Evolutionary conservation across 2,888 invertebrate genomes (phyloP), one percentile per base, ranked within the genome.

Genomic region (Scelioninae gen. 2): DNA sequence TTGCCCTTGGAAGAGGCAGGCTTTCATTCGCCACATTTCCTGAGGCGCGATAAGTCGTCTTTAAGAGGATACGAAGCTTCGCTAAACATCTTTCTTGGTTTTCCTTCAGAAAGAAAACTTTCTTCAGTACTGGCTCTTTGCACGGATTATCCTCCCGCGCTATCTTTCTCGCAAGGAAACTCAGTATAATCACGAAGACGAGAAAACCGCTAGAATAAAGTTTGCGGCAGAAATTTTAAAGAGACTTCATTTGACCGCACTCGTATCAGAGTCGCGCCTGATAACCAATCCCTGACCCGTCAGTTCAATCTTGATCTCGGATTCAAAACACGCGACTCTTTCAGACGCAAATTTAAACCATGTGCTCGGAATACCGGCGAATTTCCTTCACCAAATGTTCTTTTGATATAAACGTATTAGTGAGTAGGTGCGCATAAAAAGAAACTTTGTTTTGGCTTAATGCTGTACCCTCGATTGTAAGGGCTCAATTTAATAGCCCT

Each of bases 41-140:
- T 78, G 78, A 74, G 80, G 81, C 80, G 81, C 76, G 78, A 80
- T 81, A 81, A 81, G 81, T 79, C 77, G 79, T 79, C 80, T 82
- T 80, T 79, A 81, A 82, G 81, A 80, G 78, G 79, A 80, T 79
- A 79, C 76, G 76, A 79, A 78, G 55, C 72, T 60, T 58, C 76
- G 74, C 77, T 78, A 78, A 80, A 79, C 76, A 75, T 76, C 67
- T 68, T 61, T 60, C 74, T 74, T 70, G 76, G 77, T 76, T 77
- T 78, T 72, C 63, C 76, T 69, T 70, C 64, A 74, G 69, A 77
- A 77, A 74, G 71, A 76, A 76, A 79, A 76, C 73, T 79, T 76
- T 73, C 74, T 53, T 39, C 60, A 22, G 52, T 37, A 45, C 72
- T 11, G 61, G 57, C 48, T 61, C 63, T 70, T 50, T 73, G 64